These are phyloP conservation scores for Tipula vernalis DNA, from an alignment of 2,888 invertebrate species.

Conservation along the genomic window DNA sequence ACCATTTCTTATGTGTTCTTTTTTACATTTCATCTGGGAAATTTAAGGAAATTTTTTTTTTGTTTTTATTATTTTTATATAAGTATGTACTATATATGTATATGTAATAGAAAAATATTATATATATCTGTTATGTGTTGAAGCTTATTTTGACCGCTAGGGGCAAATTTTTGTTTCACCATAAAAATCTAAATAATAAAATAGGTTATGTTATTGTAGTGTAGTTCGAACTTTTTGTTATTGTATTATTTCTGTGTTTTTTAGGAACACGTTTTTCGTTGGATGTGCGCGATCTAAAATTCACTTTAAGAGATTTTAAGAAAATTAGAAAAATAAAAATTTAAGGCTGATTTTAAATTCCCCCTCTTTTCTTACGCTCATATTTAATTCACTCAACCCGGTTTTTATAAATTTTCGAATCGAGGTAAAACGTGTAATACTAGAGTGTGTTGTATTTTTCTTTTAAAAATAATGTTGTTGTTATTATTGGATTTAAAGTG, in stretches of 20 bases:
- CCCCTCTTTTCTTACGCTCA: background rate
- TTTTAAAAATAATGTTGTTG: background rate
- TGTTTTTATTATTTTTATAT: background rate
- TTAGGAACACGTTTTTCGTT: background rate
- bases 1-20: background rate
- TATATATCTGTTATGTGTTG: background rate
- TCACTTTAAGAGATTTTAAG: background rate
- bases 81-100: background rate
- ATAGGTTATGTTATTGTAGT: background rate
- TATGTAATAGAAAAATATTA: background rate
- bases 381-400: background rate
- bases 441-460: background rate
- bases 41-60: background rate
- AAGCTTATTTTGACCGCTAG: background rate
- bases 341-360: background rate
- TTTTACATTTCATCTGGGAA: background rate
- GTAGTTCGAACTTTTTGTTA: background rate
- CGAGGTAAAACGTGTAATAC: background rate
- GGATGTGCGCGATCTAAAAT: background rate
- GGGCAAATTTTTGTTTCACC: background rate
- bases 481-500: background rate
- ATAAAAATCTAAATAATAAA: background rate
- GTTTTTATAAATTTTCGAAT: background rate
- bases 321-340: background rate
- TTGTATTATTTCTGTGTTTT: background rate